Conservation (phyloP, 64 coral and sea anemone genomes). For the Porites lutea region DNA sequence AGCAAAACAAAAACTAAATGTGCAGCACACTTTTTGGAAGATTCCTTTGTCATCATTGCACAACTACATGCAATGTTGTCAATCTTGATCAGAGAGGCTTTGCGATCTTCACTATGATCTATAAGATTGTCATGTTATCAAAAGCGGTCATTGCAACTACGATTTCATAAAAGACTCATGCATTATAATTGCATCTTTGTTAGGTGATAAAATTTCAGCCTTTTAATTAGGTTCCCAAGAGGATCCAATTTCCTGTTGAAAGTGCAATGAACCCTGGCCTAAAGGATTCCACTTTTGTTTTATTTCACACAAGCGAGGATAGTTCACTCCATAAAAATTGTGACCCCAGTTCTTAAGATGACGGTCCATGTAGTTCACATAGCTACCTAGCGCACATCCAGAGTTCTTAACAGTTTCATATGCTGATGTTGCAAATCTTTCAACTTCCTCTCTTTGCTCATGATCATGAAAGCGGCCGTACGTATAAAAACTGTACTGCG, state of each 20-base stretch:
- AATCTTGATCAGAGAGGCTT: no score
- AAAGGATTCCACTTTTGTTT: slow-evolving; percentile 86
- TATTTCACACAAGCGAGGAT: slow-evolving; percentile 70
- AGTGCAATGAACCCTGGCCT: slow-evolving; percentile 79
- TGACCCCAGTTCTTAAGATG: slow-evolving; percentile 74
- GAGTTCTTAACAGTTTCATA: slow-evolving; percentile 72
- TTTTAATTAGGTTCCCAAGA: slow-evolving; percentile 70
- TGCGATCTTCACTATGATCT: no score
- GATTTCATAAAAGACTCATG: no score
- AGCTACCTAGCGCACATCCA: slow-evolving; percentile 75
- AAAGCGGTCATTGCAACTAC: no score
- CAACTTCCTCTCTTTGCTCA: slow-evolving; percentile 60
- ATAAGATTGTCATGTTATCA: no score
- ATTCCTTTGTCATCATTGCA: no score
- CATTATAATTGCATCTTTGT: no score
- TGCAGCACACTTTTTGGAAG: no score
- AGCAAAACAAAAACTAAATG: no score
- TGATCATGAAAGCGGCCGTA: slow-evolving; percentile 80
- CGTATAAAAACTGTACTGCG: slow-evolving; percentile 91
- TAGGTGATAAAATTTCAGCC: background rate
- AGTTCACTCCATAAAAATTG: slow-evolving; percentile 85
- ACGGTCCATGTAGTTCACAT: slow-evolving; percentile 90
- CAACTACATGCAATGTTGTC: no score
- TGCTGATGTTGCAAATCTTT: slow-evolving; percentile 79
- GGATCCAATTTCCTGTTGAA: slow-evolving; percentile 94